Base-by-base conservation (phyloP, 2,797 vertebrate genomes). In the Poliocrania exsul region DNA sequence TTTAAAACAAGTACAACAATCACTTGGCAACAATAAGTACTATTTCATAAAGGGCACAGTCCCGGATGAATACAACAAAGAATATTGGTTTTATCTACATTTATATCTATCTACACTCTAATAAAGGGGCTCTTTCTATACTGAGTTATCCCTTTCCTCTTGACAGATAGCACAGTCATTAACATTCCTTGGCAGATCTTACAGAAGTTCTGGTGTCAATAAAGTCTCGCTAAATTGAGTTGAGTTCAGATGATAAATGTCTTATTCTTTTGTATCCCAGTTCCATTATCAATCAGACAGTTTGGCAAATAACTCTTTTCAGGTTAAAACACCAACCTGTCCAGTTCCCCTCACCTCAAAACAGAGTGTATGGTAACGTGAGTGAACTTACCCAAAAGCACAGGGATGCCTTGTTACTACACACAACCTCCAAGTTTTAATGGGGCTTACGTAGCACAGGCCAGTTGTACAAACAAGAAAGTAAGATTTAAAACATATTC, bases 401-500 rank as follows among this genome's bases (percentile, higher is more conserved):
- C n/a, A 10, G 18, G 58, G 57, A 64, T 89, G 83, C 77, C 81
- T 92, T 65, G 58, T 91, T 79, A 54, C 54, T 91, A 80, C 75
- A 79, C 4, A 1, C 16, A 65, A 81, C 42, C 58, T 91, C 70
- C 42, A 79, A 81, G 31, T 85, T 90, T 81, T 70, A 92, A 88
- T 60, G 24, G 79, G 56, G 33, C 64, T 86, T 75, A 81, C 3
- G 3, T 78, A 91, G 84, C 81, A 62, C 21, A 57, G 89, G 62
- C 89, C 92, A 95, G 66, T 96, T 96, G 91, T 93, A 93, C 92
- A 97, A 96, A 95, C 95, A 97, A 97, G 90, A 2, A 83, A 97
- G 94, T 75, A 91, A 97, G 96, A 97, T 95, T 47, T 96, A 95
- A 96, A 96, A 96, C 96, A 96, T 71, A 94, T 75, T 97, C 94